These are phyloP conservation scores for Pelusios castaneus DNA, from an alignment of 2,113 vertebrate species.

Conservation along the genomic window DNA sequence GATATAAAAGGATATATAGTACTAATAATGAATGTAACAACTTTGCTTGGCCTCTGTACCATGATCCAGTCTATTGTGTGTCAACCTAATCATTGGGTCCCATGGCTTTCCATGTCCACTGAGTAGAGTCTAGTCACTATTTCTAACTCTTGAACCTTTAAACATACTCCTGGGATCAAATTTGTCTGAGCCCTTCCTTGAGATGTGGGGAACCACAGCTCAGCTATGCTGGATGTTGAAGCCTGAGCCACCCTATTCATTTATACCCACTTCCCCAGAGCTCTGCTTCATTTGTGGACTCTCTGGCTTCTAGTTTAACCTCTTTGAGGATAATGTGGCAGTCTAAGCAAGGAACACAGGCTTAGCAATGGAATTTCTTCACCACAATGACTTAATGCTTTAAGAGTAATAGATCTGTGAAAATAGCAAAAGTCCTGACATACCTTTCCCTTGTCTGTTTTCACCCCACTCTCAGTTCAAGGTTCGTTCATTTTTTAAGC, in stretches of 20 bases:
- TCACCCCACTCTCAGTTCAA: background rate
- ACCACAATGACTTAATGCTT: background rate
- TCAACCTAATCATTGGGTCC: background rate
- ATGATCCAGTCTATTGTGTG: background rate
- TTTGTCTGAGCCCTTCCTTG: background rate
- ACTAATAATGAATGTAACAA: too few species aligned
- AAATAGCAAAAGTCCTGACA: background rate
- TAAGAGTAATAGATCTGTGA: background rate
- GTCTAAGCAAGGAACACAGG: background rate
- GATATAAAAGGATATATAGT: background rate
- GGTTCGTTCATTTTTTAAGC: too few species aligned
- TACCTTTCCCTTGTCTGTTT: background rate
- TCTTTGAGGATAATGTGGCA: background rate
- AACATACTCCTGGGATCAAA: background rate
- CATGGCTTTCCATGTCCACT: fast-evolving
- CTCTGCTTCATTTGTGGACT: too few species aligned
- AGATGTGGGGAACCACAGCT: background rate
- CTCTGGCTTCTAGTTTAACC: background rate
- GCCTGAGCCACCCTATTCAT: too few species aligned
- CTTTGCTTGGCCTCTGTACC: background rate
- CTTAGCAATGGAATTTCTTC: background rate
- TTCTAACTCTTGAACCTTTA: background rate
- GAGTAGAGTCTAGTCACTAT: background rate
- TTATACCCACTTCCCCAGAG: too few species aligned
- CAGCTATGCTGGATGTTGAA: background rate